These are phyloP conservation scores for Pardosa pseudoannulata DNA, from an alignment of 2,888 invertebrate genomes.

Conservation along the genomic window DNA sequence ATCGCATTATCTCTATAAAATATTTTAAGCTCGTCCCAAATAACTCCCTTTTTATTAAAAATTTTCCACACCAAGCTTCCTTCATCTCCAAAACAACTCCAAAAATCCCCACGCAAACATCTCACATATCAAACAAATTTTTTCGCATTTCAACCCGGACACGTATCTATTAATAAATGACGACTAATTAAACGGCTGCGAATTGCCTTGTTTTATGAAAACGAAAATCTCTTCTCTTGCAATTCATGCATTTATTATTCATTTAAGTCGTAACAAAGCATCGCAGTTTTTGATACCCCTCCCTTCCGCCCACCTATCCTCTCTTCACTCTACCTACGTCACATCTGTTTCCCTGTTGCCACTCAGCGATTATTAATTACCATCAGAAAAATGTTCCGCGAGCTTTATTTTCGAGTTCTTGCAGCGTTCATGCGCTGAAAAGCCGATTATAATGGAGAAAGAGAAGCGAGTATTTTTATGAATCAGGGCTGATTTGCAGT, in stretches of 20 bases:
- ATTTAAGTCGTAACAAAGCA: conserved; percentile 54
- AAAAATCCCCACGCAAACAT: not conserved
- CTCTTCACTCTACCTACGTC: conserved; percentile 20
- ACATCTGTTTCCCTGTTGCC: conserved; percentile 55
- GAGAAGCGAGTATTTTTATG: conserved; percentile 38
- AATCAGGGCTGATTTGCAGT: conserved; percentile 18
- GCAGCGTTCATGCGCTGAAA: conserved; percentile 11
- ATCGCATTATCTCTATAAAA: no score
- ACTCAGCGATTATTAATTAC: conserved; percentile 68
- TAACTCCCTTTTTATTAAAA: not conserved
- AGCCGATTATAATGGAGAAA: conserved; percentile 34
- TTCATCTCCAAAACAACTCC: not conserved
- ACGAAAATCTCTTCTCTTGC: conserved; percentile 46
- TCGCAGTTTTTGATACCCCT: conserved; percentile 48
- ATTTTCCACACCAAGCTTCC: not conserved
- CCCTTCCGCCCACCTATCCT: conserved; percentile 1
- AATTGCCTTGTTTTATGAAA: conserved; percentile 39
- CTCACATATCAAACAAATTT: not conserved
- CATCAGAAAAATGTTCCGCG: conserved; percentile 52
- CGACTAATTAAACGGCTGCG: conserved; percentile 49
- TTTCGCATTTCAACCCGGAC: conserved; percentile 17
- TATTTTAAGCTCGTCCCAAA: not conserved
- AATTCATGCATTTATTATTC: conserved; percentile 67
- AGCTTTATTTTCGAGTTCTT: conserved; percentile 46
- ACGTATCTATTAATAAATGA: conserved; percentile 67